Conservation (phyloP, 2,113 vertebrate genomes). For the Okapia johnstoni region DNA sequence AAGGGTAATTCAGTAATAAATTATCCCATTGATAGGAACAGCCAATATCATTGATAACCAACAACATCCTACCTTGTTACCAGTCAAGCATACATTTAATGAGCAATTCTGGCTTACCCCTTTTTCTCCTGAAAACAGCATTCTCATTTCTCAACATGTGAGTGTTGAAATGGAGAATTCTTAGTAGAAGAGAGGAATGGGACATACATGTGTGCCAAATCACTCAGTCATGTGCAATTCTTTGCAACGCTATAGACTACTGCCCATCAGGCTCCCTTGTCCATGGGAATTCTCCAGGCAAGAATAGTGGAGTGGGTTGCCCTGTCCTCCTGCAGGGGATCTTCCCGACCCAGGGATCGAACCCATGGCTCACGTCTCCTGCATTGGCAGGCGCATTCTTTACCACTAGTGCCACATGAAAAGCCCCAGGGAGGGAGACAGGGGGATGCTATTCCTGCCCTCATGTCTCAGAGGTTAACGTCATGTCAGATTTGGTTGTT, state of each 20-base stretch:
- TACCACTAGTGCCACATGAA: not conserved
- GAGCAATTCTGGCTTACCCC: not conserved
- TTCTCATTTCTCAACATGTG: not conserved
- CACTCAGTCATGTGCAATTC: not conserved
- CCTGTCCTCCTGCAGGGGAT: not conserved
- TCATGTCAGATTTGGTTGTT: not conserved
- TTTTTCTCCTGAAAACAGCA: not conserved
- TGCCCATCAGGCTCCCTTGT: not conserved
- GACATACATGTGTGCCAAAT: not conserved
- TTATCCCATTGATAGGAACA: constrained; percentile 54
- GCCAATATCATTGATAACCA: constrained; percentile 51
- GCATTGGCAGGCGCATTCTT: not conserved
- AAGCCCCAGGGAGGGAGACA: not conserved
- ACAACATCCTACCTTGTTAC: not conserved
- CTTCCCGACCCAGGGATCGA: not conserved
- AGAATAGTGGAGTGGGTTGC: not conserved
- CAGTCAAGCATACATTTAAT: not conserved
- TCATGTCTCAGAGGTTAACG: not conserved
- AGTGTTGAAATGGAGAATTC: not conserved
- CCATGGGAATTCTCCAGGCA: not conserved
- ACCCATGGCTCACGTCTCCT: not conserved
- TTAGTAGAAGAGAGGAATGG: not conserved
- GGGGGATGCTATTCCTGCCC: too few relatives aligned
- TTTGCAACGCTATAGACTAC: not conserved
- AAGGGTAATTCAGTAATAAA: constrained; percentile 68